phyloP scores from a whole-genome alignment of 2,113 vertebrate species.

The Ammodytes dubius region DNA sequence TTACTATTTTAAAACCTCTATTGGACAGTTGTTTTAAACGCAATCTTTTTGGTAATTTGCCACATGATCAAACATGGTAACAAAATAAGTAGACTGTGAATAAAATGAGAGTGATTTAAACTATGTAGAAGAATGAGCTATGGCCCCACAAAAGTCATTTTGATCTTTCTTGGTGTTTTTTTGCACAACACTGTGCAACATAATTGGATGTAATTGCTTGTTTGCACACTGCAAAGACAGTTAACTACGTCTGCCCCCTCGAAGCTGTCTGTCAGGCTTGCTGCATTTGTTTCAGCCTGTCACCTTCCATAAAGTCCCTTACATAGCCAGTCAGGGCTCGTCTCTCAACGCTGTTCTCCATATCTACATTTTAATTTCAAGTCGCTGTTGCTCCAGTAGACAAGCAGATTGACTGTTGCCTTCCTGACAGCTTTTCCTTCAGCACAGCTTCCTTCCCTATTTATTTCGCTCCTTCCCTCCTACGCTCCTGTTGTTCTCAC shows the following conservation, averaged over 20 bases:
- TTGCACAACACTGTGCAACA: slow-evolving; percentile 13
- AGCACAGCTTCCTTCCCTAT: background rate
- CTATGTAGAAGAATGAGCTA: background rate
- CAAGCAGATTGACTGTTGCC: slow-evolving; percentile 44
- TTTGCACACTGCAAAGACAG: slow-evolving; percentile 46
- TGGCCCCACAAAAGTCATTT: background rate
- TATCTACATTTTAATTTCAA: slow-evolving; percentile 53
- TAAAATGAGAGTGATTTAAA: slow-evolving; percentile 9
- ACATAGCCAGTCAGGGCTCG: slow-evolving; percentile 25
- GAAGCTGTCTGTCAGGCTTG: slow-evolving; percentile 39
- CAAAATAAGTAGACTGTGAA: background rate
- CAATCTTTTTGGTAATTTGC: slow-evolving; percentile 6
- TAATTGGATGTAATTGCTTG: slow-evolving; percentile 63
- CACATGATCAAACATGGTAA: slow-evolving; percentile 16
- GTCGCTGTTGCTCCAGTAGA: slow-evolving; percentile 31
- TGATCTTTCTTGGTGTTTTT: slow-evolving; percentile 29
- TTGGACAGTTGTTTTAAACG: background rate
- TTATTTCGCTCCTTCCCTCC: slow-evolving; percentile 43
- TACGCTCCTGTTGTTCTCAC: slow-evolving; percentile 60
- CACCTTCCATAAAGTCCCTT: slow-evolving; percentile 41
- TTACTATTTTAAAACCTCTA: slow-evolving; percentile 14
- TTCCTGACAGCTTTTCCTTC: slow-evolving; percentile 36
- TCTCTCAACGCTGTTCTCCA: slow-evolving; percentile 28
- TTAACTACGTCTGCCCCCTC: slow-evolving; percentile 32
- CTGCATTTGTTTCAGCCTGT: slow-evolving; percentile 15